A percentile compares a stretch with the other conserved stretches of the same genome.
phyloP scores from a whole-genome alignment of 2,888 invertebrate genomes.

The Encarsia formosa region DNA sequence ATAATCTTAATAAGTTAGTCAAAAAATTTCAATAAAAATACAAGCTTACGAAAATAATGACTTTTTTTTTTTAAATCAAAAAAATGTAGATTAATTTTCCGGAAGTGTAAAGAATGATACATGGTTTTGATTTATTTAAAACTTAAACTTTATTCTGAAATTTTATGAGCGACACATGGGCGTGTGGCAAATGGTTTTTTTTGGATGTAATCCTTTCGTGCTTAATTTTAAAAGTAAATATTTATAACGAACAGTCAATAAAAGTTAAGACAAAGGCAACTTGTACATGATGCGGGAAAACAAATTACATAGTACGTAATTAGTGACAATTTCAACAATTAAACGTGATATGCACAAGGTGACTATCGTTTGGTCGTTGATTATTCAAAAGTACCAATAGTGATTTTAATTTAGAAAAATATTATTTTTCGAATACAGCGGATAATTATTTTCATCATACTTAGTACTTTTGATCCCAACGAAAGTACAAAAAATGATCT shows the following conservation, averaged over 20 bases:
- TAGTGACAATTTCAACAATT: constrained; percentile 23
- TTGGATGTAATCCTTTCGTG: constrained; percentile 3
- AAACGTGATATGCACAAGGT: constrained; percentile 14
- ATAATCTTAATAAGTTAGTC: too few species aligned
- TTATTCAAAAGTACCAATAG: constrained; percentile 5
- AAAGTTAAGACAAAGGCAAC: constrained; percentile 14
- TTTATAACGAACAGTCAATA: constrained; percentile 16
- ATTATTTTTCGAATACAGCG: too few species aligned
- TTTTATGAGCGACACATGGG: not conserved
- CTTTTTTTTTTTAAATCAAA: too few species aligned
- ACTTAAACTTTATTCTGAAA: too few species aligned
- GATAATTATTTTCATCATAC: not conserved
- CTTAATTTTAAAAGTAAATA: constrained; percentile 8
- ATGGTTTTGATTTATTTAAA: too few species aligned
- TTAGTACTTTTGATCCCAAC: constrained; percentile 2
- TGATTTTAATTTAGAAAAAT: constrained; percentile 1
- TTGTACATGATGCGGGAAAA: constrained; percentile 18
- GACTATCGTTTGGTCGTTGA: constrained; percentile 1
- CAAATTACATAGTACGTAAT: constrained; percentile 21
- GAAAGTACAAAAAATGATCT: constrained; percentile 2
- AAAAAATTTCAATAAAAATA: too few species aligned
- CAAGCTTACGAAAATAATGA: too few species aligned
- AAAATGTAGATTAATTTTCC: too few species aligned
- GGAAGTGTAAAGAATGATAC: too few species aligned
- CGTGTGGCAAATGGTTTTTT: not conserved